Evolutionary conservation across 2,797 vertebrate genomes (phyloP), one percentile per base, ranked within the genome.

Genomic region (Microtus californicus): DNA sequence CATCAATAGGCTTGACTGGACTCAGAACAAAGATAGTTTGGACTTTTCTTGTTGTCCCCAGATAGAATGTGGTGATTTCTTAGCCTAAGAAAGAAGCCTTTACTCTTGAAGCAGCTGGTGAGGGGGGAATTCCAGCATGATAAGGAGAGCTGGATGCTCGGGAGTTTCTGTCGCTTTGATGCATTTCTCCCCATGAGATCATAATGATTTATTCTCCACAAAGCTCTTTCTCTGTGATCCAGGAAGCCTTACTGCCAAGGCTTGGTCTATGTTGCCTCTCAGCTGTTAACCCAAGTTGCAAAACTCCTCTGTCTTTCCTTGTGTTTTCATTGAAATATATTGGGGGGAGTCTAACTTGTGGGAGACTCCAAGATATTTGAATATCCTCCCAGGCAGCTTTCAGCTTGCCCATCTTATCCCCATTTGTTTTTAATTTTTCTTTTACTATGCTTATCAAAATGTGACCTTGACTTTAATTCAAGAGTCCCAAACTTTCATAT

Each of bases 121-220:
- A 43, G 27, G 17, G 65, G 40, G 37, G 51, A 63, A 40, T 80
- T 95, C 34, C 82, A 83, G 65, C 37, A 37, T 31, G 6, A 77
- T n/a, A 51, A 27, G 31, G 43, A n/a, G 63, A 19, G 11, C 19
- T 93, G 17, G 15, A 13, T 43, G 4, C 31, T 82, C 34, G 37
- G 48, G 48, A 90, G n/a, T 79, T 96, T 90, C 56, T 83, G 40
- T 61, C 61, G 40, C 43, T 43, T 85, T 79, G 71, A 61, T 40
- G 6, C 19, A n/a, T 89, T 77, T 92, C 34, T 87, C 34, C 29
- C 15, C 34, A 59, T 89, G 83, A n/a, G 11, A 82, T 19, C 37
- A 48, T 45, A 25, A 80, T 89, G 45, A 54, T 17, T 14, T 48
- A 56, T 54, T 77, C 34, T 86, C 9, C 73, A 27, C 82, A 40